A percentile compares a stretch with the other conserved stretches of the same genome.
Evolutionary conservation across 2,888 invertebrate species (phyloP).

Genomic region (Sesia apiformis): DNA sequence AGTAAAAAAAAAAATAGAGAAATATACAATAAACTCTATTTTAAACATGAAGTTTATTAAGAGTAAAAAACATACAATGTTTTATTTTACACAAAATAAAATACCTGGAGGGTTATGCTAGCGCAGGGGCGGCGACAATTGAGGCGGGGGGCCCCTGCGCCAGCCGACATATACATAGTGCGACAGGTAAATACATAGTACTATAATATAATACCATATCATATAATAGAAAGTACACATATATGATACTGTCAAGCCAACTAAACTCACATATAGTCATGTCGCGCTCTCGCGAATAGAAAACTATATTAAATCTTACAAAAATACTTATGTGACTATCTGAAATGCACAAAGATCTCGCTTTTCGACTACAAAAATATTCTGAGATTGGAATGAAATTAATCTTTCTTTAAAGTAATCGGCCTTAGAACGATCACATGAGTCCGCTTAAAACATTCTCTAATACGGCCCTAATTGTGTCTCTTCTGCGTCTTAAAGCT

Average conservation of each 20-base stretch:
- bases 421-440: slow-evolving; percentile 61
- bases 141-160: slow-evolving; percentile 31
- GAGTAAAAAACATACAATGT: slow-evolving; percentile 72
- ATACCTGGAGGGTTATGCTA: slow-evolving; percentile 60
- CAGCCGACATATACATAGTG: slow-evolving; percentile 46
- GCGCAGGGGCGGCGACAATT: slow-evolving; percentile 29
- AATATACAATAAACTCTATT: slow-evolving; percentile 73
- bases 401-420: slow-evolving; percentile 50
- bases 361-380: slow-evolving; percentile 73
- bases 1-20: slow-evolving; percentile 68
- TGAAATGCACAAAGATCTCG: slow-evolving; percentile 72
- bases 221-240: slow-evolving; percentile 67
- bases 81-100: slow-evolving; percentile 72
- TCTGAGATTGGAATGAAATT: slow-evolving; percentile 73
- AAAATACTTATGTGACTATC: slow-evolving; percentile 73
- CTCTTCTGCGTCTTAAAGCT: slow-evolving; percentile 75
- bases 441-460: slow-evolving; percentile 58
- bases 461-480: slow-evolving; percentile 49
- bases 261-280: slow-evolving; percentile 68
- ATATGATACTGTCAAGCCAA: slow-evolving; percentile 71
- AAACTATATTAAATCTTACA: slow-evolving; percentile 72
- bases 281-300: slow-evolving; percentile 68
- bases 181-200: slow-evolving; percentile 69
- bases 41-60: slow-evolving; percentile 73
- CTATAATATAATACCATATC: slow-evolving; percentile 70